Conservation (phyloP, 2,888 invertebrate genomes). For the Priocnemis perturbator region DNA sequence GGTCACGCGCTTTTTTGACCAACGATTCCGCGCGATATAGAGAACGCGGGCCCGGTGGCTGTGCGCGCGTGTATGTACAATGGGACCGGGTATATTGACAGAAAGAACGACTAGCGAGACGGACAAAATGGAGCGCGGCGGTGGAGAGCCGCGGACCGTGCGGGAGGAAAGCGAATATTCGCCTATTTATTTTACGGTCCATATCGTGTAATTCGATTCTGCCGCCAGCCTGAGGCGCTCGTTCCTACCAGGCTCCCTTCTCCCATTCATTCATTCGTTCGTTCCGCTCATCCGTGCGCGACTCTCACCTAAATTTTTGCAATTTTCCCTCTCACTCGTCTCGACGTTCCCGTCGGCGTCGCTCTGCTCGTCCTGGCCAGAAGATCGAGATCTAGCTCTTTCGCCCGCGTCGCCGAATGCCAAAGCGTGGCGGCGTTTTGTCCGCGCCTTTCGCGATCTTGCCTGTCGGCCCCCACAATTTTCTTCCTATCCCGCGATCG, state of each 20-base stretch:
- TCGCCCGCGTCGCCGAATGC: not conserved
- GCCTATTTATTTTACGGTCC: constrained; percentile 57
- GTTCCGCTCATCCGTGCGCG: constrained; percentile 6
- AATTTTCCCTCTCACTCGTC: not conserved
- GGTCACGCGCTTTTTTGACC: too few species aligned
- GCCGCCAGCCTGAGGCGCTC: constrained; percentile 23
- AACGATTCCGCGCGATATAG: too few species aligned
- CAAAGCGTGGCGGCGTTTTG: not conserved
- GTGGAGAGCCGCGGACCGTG: not conserved
- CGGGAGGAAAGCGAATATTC: constrained; percentile 46
- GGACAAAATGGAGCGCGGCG: not conserved
- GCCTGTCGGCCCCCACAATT: not conserved
- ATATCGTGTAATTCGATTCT: constrained; percentile 60
- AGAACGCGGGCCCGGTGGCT: too few species aligned
- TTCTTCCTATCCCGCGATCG: constrained; percentile 9
- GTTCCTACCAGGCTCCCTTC: constrained; percentile 22
- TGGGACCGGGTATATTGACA: not conserved
- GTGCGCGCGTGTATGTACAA: too few species aligned
- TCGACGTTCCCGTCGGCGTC: not conserved
- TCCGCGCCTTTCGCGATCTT: not conserved
- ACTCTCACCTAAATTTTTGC: constrained; percentile 2
- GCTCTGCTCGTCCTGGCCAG: not conserved
- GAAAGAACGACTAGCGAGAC: not conserved
- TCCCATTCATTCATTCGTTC: constrained; percentile 5
- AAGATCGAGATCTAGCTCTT: not conserved